Percentiles rank a stretch among this genome's conserved stretches.
phyloP scores from a whole-genome alignment of 2,113 vertebrate species.

The Eulemur macaco region DNA sequence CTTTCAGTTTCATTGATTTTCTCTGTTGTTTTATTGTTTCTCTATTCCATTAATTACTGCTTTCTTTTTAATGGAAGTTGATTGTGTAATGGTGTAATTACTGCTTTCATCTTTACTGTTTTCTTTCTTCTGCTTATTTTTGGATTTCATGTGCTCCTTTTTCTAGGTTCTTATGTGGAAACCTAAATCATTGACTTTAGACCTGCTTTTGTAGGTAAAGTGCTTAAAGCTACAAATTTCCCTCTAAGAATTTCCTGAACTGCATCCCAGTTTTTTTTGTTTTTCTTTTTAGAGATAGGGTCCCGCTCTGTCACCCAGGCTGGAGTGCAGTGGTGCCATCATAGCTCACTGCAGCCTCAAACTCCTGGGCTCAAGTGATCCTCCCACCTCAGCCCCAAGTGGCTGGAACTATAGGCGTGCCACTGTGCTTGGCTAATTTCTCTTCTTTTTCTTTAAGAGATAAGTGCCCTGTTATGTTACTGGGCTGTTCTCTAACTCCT shows the following conservation, averaged over 20 bases:
- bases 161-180: neutral
- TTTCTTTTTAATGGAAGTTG: neutral
- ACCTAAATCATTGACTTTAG: neutral
- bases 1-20: slow-evolving; percentile 14
- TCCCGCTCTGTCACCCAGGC: neutral
- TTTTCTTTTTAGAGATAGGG: neutral
- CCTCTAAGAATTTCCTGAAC: neutral
- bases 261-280: neutral
- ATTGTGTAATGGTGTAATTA: neutral
- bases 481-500: neutral
- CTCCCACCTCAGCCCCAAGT: neutral
- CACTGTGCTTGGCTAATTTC: neutral
- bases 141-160: slow-evolving; percentile 38
- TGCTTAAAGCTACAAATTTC: neutral
- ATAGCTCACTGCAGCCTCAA: neutral
- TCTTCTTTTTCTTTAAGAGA: neutral
- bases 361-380: neutral
- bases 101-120: neutral
- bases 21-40: neutral
- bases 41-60: neutral
- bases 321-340: neutral
- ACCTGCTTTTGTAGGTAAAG: neutral
- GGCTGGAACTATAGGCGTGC: neutral
- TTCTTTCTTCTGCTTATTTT: neutral
- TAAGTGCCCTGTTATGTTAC: neutral